Evolutionary conservation across 2,888 invertebrate genomes (phyloP).

Genomic region (Pegoplata infirma): DNA sequence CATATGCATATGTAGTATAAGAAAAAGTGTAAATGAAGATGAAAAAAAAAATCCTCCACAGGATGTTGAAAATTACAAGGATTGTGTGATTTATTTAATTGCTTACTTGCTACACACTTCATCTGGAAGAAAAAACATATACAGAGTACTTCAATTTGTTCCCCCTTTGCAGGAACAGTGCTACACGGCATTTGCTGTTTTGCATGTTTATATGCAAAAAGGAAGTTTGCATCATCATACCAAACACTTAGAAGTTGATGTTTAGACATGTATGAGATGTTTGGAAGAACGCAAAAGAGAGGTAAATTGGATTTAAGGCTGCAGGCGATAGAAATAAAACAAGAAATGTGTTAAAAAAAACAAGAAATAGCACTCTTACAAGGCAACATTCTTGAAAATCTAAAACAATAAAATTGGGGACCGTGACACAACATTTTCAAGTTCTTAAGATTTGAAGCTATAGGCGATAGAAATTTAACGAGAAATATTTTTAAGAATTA

Average conservation of each 20-base stretch:
- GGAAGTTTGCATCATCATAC: conserved; percentile 4
- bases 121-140: no score
- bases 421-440: no score
- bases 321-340: no score
- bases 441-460: no score
- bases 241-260: conserved; percentile 16
- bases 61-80: conserved; percentile 58
- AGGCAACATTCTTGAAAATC: no score
- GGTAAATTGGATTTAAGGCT: background rate
- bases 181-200: background rate
- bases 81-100: conserved; percentile 62
- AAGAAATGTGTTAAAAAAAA: no score
- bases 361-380: no score
- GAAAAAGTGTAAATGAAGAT: conserved; percentile 56
- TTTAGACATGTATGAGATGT: conserved; percentile 33
- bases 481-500: no score
- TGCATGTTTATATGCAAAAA: background rate
- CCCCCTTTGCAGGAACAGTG: background rate
- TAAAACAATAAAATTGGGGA: no score
- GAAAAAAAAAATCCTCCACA: conserved; percentile 45
- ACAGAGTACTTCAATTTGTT: background rate
- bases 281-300: conserved; percentile 39
- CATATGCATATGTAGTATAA: conserved; percentile 26
- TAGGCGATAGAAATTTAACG: background rate
- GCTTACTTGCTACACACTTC: conserved; percentile 49